Percentiles rank a stretch among this genome's conserved stretches.
These are phyloP conservation scores for Lagorchestes hirsutus DNA, from an alignment of 2,797 vertebrate genomes.

Conservation along the genomic window DNA sequence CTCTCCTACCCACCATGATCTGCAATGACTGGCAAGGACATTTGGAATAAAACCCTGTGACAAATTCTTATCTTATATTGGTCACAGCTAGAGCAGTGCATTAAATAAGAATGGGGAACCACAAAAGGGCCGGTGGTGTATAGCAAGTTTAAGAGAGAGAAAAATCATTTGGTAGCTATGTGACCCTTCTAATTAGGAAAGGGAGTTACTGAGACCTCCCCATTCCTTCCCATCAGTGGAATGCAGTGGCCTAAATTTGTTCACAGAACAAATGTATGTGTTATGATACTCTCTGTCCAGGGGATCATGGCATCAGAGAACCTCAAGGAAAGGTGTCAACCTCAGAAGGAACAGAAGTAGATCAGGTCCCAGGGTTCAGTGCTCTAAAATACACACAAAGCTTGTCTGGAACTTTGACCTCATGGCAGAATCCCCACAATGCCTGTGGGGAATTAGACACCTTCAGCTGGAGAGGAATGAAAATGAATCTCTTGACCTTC, in stretches of 20 bases:
- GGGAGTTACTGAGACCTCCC: constrained; percentile 46
- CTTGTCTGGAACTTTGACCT: constrained; percentile 13
- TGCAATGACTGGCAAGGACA: constrained; percentile 72
- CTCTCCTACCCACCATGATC: constrained; percentile 52
- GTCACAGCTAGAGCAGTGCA: constrained; percentile 55
- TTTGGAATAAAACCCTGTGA: constrained; percentile 73
- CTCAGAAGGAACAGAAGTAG: neutral
- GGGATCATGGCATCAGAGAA: neutral
- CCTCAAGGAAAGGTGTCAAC: neutral
- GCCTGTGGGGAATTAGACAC: neutral
- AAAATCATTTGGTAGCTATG: constrained; percentile 37
- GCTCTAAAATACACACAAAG: neutral
- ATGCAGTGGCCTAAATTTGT: constrained; percentile 37
- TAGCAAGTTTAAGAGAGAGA: constrained; percentile 5
- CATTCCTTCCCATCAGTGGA: neutral
- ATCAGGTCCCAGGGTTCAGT: neutral
- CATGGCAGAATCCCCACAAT: neutral
- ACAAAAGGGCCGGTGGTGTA: neutral
- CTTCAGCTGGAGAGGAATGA: constrained; percentile 8
- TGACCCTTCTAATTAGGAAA: constrained; percentile 45
- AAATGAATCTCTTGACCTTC: neutral
- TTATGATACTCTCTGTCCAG: neutral
- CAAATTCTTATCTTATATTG: constrained; percentile 56
- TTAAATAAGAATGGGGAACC: constrained; percentile 27
- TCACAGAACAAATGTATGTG: constrained; percentile 38